Base-by-base conservation (phyloP, 1,140 invertebrate genomes). In the Nebria ingens region DNA sequence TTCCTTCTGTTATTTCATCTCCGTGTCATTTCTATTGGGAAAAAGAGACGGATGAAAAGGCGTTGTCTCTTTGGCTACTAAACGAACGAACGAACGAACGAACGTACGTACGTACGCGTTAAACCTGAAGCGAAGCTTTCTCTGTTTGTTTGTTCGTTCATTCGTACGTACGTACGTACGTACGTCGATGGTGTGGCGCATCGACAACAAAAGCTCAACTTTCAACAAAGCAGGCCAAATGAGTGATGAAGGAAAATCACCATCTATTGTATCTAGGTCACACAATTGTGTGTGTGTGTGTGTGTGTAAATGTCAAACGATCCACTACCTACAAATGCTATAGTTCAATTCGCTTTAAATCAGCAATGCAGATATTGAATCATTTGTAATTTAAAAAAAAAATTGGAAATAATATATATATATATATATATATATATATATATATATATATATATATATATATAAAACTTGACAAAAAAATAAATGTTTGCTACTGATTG, bases 231-330 rank as follows among this genome's bases (percentile, higher is more conserved):
- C 40, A 17, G 40, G 15, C 17, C n/a, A n/a, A 45, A 45, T 45
- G 40, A 45, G 40, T 45, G 40, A 45, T 45, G 40, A 45, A 45
- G 40, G 40, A 45, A 45, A 45, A 45, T 45, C 40, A 45, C 40
- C 40, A 45, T 9, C 40, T 17, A 45, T 45, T 45, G 40, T 45
- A 17, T 17, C 40, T n/a, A n/a, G n/a, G n/a, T n/a, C n/a, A n/a
- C n/a, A n/a, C n/a, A n/a, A 34, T 6, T 6, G 25, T 34, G 25
- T 9, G 25, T 34, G 25, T 34, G n/a, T 34, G 25, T n/a, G 25
- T n/a, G 25, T 6, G 25, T 34, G n/a, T 34, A 34, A 34, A 34
- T n/a, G n/a, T n/a, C n/a, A n/a, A n/a, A n/a, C n/a, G n/a, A n/a
- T n/a, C n/a, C n/a, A n/a, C n/a, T n/a, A n/a, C n/a, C n/a, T n/a